Evolutionary conservation across 2,113 vertebrate species (phyloP).

Genomic region (Larimichthys polyactis): DNA sequence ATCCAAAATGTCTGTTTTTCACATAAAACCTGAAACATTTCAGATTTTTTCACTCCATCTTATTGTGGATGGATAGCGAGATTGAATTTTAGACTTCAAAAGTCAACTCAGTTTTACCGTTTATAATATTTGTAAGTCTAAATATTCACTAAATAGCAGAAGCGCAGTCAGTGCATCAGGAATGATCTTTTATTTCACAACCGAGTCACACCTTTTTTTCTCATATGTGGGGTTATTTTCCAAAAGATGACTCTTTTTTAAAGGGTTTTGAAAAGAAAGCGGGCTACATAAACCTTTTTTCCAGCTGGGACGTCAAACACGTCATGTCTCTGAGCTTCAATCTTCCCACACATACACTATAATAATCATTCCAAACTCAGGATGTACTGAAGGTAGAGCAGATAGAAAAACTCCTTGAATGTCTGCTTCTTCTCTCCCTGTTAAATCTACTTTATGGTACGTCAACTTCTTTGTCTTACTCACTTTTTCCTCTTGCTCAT

Average conservation of each 20-base stretch:
- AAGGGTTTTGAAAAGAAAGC: slow-evolving; percentile 1
- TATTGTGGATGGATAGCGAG: too few species aligned
- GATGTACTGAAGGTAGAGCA: background rate
- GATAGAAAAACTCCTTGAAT: slow-evolving; percentile 2
- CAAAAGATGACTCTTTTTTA: background rate
- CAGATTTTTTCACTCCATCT: background rate
- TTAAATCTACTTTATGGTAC: slow-evolving; percentile 17
- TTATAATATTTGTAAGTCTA: background rate
- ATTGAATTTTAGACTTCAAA: background rate
- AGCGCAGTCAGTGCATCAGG: background rate
- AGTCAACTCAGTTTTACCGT: background rate
- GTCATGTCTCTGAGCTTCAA: background rate
- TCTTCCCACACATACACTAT: background rate
- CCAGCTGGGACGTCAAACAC: background rate
- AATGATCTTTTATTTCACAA: background rate
- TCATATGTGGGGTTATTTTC: background rate
- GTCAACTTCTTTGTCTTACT: background rate
- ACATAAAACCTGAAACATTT: too few species aligned
- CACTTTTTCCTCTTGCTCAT: slow-evolving; percentile 21
- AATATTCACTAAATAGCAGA: background rate
- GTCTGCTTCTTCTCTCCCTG: slow-evolving; percentile 7
- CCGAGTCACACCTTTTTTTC: background rate
- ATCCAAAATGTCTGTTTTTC: too few species aligned
- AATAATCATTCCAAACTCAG: slow-evolving; percentile 4
- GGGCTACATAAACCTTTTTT: background rate